Conservation (phyloP, 53 echinoderm and acorn worm species). For the Paracentrotus lividus region DNA sequence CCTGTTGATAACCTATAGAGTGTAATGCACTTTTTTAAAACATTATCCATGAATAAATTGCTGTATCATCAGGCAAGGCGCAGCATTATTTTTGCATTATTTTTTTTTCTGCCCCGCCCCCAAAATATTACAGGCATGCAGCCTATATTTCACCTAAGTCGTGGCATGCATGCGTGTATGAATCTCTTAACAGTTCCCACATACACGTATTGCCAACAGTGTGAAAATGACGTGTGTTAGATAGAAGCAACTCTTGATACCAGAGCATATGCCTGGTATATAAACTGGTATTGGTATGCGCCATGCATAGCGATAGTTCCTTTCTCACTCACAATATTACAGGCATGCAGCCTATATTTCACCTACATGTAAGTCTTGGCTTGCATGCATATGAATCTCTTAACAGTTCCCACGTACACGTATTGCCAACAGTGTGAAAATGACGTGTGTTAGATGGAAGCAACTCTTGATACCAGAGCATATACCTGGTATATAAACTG, state of each 20-base stretch:
- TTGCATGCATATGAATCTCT: neutral
- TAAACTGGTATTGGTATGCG: constrained; percentile 1
- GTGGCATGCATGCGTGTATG: neutral
- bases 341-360: neutral
- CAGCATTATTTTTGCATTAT: no score
- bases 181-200: neutral
- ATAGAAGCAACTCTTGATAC: neutral
- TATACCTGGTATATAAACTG: neutral
- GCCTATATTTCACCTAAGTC: neutral
- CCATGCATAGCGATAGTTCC: neutral
- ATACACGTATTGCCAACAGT: neutral
- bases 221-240: constrained; percentile 16
- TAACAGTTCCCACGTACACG: neutral
- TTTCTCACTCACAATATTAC: neutral
- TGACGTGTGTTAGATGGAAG: neutral
- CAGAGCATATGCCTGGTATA: neutral
- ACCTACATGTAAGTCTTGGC: neutral
- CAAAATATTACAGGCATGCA: neutral
- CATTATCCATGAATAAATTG: constrained; percentile 19
- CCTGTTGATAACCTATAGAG: neutral
- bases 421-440: neutral
- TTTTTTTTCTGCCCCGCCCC: neutral
- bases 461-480: neutral
- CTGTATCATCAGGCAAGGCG: neutral
- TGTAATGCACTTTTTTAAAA: neutral